Base-by-base conservation (phyloP, 2,888 invertebrate species). In the Junonia oenone region DNA sequence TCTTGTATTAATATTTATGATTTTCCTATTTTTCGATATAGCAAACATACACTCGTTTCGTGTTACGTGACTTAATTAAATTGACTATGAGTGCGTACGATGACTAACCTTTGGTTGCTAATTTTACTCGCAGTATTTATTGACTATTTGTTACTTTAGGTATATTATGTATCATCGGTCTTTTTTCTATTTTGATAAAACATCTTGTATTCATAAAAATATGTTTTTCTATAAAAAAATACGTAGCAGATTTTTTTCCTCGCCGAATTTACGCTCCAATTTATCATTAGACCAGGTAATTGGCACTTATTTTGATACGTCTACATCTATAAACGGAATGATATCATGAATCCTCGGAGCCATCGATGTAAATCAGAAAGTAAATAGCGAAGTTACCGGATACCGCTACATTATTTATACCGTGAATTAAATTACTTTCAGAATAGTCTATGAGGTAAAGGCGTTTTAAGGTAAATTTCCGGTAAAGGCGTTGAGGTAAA, bases 1-100 rank as follows among this genome's bases (percentile, higher is more conserved):
- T 45, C 46, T 43, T 47, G 37, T 31, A 40, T 51, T 51, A 45
- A 55, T 55, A 55, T 35, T 40, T 40, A 40, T 40, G 19, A 38
- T 17, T 17, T 38, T 38, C 11, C 15, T 40, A n/a, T 33, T 33
- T 29, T n/a, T n/a, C 1, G 5, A 40, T 17, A 19, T 11, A 4
- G 11, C 5, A 22, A 22, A 22, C 22, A 22, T 22, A 22, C 22
- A 5, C 22, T 22, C 3, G 5, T n/a, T 29, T 29, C 29, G 1
- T 40, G 1, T 40, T 11, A 19, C 6, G n/a, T 4, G 8, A 15
- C 6, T 37, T 8, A 15, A 15, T 37, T 37, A 37, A n/a, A 37
- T 33, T 33, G n/a, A 3, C 4, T 2, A n/a, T 11, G n/a, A 33
- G n/a, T 3, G 4, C 4, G n/a, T 2, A n/a, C n/a, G 3, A 33